Percentiles rank a stretch among this genome's conserved stretches.
Evolutionary conservation across 2,888 invertebrate genomes (phyloP).

Genomic region (Macropis europaea): DNA sequence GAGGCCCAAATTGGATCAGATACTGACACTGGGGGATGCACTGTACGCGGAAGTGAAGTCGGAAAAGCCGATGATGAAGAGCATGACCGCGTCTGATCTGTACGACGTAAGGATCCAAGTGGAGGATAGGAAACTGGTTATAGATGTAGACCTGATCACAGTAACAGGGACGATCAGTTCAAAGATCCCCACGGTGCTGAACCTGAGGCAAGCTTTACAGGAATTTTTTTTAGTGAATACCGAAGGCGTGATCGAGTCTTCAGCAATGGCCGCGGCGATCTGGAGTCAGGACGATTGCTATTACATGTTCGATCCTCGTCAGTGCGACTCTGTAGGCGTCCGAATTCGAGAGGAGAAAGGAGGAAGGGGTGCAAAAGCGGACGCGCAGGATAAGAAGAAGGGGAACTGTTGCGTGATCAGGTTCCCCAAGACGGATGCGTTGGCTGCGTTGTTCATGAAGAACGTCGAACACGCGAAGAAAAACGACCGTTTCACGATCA

Average conservation of each 20-base stretch:
- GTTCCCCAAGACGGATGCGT: conserved; percentile 59
- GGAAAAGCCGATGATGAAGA: conserved; percentile 63
- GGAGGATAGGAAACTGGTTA: conserved; percentile 59
- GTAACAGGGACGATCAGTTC: conserved; percentile 72
- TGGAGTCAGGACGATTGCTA: conserved; percentile 83
- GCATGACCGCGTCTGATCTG: conserved; percentile 69
- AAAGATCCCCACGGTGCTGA: conserved; percentile 64
- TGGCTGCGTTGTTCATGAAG: conserved; percentile 61
- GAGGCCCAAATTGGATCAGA: conserved; percentile 69
- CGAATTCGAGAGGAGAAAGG: conserved; percentile 67
- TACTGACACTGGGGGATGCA: conserved; percentile 68
- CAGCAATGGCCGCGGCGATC: conserved; percentile 79
- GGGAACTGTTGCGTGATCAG: conserved; percentile 73
- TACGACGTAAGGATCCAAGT: conserved; percentile 63
- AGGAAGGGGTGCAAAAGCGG: conserved; percentile 37
- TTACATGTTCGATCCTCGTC: conserved; percentile 83
- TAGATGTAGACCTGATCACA: conserved; percentile 72
- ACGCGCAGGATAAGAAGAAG: conserved; percentile 46
- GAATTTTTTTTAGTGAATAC: conserved; percentile 72
- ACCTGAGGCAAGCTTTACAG: conserved; percentile 67
- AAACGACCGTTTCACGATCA: conserved; percentile 70
- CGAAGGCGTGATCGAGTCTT: conserved; percentile 72
- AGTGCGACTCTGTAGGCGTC: conserved; percentile 75
- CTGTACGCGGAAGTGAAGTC: conserved; percentile 61
- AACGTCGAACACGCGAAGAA: conserved; percentile 65